Base-by-base conservation (phyloP, 2,113 vertebrate species). In the Syrrhaptes paradoxus region DNA sequence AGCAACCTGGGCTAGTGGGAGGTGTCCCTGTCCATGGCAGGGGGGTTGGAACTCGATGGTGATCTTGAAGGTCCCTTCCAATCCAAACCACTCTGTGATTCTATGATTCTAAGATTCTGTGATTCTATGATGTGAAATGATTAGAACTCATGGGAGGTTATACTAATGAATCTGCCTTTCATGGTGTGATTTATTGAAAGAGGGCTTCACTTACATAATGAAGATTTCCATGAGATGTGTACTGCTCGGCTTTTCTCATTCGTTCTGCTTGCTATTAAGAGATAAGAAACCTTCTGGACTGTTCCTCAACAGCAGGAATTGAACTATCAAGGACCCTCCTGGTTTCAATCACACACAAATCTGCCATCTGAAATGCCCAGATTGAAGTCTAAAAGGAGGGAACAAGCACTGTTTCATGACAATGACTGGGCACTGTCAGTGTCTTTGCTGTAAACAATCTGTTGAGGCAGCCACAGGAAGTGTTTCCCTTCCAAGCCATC, bases 381-480 rank as follows among this genome's bases (percentile, higher is more conserved):
- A 87, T 0, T 72, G 68, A 85, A 86, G 54, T 43, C 38, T 74
- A 28, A 59, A 80, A 62, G 49, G 55, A 76, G 58, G 91, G 32
- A 96, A 93, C 54, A 83, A 90, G 18, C 36, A 52, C n/a, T 85
- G 89, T 89, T 97, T 96, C 78, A 66, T 90, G 85, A 95, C 89
- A 90, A 83, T 96, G 82, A 31, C 85, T 90, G 90, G 95, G 51
- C 82, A 79, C 78, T 71, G 87, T 45, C 2, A 0, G 13, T 79
- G 31, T 70, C 85, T 96, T 95, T 74, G 71, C 67, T 80, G 67
- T 87, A 94, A 96, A 95, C 94, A 95, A 83, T 95, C 96, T 97
- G 96, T 82, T 93, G 91, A 96, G 63, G 59, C 87, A 95, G 46
- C 85, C 85, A 90, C 67, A 83, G 81, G 87, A 95, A 49, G 59